Base-by-base conservation (phyloP, 2,113 vertebrate genomes). In the Melanerpes formicivorus region DNA sequence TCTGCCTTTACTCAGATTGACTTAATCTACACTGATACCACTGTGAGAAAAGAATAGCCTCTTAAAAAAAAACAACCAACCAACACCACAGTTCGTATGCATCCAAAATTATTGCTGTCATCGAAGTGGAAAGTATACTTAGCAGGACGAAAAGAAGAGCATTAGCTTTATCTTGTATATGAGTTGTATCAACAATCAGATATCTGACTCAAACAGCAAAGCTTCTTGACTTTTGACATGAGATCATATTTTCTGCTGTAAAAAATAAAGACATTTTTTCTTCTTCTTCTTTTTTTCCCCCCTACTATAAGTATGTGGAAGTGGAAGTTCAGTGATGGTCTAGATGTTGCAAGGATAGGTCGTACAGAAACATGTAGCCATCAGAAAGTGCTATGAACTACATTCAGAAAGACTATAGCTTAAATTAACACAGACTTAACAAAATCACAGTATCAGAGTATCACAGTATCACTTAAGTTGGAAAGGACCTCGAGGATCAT, bases 11-110 rank as follows among this genome's bases (percentile, higher is more conserved):
- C 4, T 77, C 7, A 74, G 66, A 74, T 44, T 67, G 18, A 29
- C 42, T 71, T 93, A 74, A 67, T 90, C 84, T 80, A 46, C 29
- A 48, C 25, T 37, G 64, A 93, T 91, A 80, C 12, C 4, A 59
- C 4, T 1, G 2, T 40, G 42, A 92, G 46, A 15, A n/a, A 84
- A 80, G 27, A 27, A 54, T 15, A 72, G 1, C 7, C 11, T 74
- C 6, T 55, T 85, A 29, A 8, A 46, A 74, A 84, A 37, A 5
- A 1, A n/a, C n/a, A 44, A 44, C 40, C 40, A 40, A 40, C 40
- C 40, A 44, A 44, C 14, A 44, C 14, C 4, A 62, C 21, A 67
- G 30, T 80, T 88, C 93, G 3, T 25, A 48, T 70, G 8, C 10
- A 18, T 66, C 14, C 32, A 74, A 84, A 85, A 88, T 74, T 74